A percentile compares a stretch with the other conserved stretches of the same genome.
Evolutionary conservation across 2,888 invertebrate species (phyloP).

Genomic region (Entomobrya multifasciata): DNA sequence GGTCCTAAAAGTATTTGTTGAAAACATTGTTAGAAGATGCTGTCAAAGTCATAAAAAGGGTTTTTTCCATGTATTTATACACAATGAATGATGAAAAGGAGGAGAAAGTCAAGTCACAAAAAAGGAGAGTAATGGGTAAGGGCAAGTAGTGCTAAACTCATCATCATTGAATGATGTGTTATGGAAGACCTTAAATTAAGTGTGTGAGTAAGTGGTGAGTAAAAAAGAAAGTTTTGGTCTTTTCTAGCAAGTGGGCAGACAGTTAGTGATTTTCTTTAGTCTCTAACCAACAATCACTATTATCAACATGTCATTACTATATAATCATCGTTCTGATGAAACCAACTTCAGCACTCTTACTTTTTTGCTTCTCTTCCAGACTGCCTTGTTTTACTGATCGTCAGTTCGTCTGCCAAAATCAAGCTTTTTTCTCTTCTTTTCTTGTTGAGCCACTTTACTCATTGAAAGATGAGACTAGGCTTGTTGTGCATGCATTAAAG

Average conservation of each 20-base stretch:
- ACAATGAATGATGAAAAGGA: background rate
- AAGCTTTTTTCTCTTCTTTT: conserved; percentile 21
- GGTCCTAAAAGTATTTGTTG: background rate
- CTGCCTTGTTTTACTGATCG: background rate
- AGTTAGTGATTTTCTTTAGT: conserved; percentile 35
- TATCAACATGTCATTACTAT: conserved; percentile 47
- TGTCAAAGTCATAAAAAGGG: background rate
- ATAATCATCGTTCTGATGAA: conserved; percentile 37
- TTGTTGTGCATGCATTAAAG: background rate
- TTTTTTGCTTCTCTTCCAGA: background rate
- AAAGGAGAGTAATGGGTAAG: background rate
- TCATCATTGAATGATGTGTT: conserved; percentile 6
- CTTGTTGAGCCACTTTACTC: conserved; percentile 38
- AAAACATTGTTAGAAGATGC: conserved; percentile 8
- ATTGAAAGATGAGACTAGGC: conserved; percentile 13
- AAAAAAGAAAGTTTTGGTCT: conserved; percentile 21
- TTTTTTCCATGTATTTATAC: too few species aligned
- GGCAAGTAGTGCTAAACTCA: background rate
- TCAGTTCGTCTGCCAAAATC: background rate
- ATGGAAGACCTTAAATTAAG: conserved; percentile 5
- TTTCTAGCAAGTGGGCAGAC: too few species aligned
- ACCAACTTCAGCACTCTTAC: conserved; percentile 35
- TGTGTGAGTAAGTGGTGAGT: background rate
- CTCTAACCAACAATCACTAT: conserved; percentile 48
- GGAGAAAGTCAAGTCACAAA: background rate